Evolutionary conservation across 2,888 invertebrate species (phyloP).

Genomic region (Tridacna gigas): DNA sequence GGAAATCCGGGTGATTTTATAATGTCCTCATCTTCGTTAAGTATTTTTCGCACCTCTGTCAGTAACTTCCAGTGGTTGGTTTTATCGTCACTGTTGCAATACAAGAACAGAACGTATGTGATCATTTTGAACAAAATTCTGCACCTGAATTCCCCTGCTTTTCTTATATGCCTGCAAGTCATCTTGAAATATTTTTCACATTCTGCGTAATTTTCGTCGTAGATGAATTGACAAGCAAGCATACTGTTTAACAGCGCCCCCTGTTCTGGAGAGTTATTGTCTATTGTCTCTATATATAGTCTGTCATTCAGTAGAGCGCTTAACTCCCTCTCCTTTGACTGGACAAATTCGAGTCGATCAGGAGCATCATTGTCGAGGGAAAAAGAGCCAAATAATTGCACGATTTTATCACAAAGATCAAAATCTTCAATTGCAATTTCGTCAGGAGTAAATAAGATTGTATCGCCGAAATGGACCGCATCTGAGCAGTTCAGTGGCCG

Average conservation of each 20-base stretch:
- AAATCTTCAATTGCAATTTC: neutral
- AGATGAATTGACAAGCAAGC: neutral
- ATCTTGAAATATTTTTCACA: neutral
- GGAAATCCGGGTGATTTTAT: neutral
- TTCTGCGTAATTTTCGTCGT: neutral
- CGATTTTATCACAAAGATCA: neutral
- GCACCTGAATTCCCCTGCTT: neutral
- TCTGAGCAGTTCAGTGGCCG: neutral
- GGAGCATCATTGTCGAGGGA: neutral
- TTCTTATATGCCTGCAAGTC: neutral
- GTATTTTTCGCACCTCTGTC: neutral
- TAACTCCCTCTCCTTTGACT: neutral
- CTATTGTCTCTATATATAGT: neutral
- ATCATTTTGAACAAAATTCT: neutral
- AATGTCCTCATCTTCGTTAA: neutral
- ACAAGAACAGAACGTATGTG: neutral
- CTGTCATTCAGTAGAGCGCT: neutral
- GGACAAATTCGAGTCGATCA: neutral
- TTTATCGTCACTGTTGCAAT: neutral
- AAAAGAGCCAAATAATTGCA: neutral
- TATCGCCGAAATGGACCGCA: neutral
- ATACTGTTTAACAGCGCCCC: constrained; percentile 1
- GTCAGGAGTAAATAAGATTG: neutral
- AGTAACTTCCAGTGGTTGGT: neutral
- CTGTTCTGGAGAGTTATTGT: neutral